Conservation (phyloP, 2,113 vertebrate genomes). For the Peucedramus taeniatus region DNA sequence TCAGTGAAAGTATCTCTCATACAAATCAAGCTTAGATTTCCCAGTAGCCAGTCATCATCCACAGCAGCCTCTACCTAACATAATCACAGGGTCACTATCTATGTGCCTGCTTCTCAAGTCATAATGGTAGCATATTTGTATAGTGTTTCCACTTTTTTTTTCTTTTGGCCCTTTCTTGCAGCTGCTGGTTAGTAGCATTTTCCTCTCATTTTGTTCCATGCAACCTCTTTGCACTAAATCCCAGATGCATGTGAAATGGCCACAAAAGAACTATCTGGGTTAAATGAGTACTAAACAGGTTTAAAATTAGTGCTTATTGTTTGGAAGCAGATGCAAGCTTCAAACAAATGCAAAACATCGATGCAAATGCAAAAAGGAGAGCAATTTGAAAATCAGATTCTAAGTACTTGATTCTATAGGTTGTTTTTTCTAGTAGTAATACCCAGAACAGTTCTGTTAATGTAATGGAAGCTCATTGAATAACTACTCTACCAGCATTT, state of each 20-base stretch:
- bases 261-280: slow-evolving; percentile 80
- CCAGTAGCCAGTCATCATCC: background rate
- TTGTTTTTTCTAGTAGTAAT: slow-evolving; percentile 45
- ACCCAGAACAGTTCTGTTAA: slow-evolving; percentile 40
- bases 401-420: slow-evolving; percentile 61
- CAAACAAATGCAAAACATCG: slow-evolving; percentile 79
- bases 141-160: background rate
- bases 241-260: slow-evolving; percentile 75
- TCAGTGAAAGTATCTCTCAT: background rate
- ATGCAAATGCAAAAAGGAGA: slow-evolving; percentile 72
- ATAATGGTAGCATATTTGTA: background rate
- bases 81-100: background rate
- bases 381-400: slow-evolving; percentile 64
- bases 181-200: slow-evolving; percentile 67
- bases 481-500: slow-evolving; percentile 24
- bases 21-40: background rate
- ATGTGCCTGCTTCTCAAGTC: background rate
- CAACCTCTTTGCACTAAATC: slow-evolving; percentile 70
- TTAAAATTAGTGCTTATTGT: slow-evolving; percentile 80
- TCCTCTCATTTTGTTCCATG: slow-evolving; percentile 62
- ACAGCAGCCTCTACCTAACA: background rate
- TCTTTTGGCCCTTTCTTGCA: slow-evolving; percentile 54
- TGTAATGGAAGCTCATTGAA: background rate
- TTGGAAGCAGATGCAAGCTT: slow-evolving; percentile 76
- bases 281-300: slow-evolving; percentile 79